Evolutionary conservation across 2,888 invertebrate genomes (phyloP), one percentile per base, ranked within the genome.

Genomic region (Sylvicola cinctus): DNA sequence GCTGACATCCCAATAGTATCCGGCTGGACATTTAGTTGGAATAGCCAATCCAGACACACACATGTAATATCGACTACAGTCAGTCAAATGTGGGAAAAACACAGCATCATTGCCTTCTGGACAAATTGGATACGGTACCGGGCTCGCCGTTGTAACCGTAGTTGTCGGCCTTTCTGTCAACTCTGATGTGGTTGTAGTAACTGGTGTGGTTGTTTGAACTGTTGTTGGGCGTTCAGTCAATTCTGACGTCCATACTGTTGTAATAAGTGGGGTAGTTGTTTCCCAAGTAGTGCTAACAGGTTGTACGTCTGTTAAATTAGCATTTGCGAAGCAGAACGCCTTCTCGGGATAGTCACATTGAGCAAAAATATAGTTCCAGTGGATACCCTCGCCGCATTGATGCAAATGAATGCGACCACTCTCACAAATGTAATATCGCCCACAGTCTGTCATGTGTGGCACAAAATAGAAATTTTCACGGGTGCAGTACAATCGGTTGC

Each of bases 391-490:
- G 0, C 52, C 55, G 34, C 55, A 55, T 8, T 47, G 45, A 38
- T 53, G 55, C 5, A 48, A 39, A 37, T 52, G 49, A 35, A 54
- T 39, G 26, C 51, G 48, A 0, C 48, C 50, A 31, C 53, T 54
- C 15, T 52, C 51, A 34, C 55, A 55, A 12, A 55, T 44, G 28
- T 47, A 52, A 39, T 54, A 55, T 23, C 43, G 34, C 26, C 45
- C 46, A 31, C 55, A 55, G 11, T 43, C 43, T 3, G 23, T 41
- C 3, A 54, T 54, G 45, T 55, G 53, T 4, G 55, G 55, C 32
- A 55, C 31, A 37, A 55, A 55, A 37, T 55, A 55, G 11, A 52
- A 47, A 0, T 54, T 54, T 34, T 47, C 49, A 34, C 54, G 52
- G 3, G 48, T 42, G 28, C 55, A 55, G 11, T 7, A 25, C 11